Evolutionary conservation across 1,140 invertebrate species (phyloP).

Genomic region (Anastatus disparis): DNA sequence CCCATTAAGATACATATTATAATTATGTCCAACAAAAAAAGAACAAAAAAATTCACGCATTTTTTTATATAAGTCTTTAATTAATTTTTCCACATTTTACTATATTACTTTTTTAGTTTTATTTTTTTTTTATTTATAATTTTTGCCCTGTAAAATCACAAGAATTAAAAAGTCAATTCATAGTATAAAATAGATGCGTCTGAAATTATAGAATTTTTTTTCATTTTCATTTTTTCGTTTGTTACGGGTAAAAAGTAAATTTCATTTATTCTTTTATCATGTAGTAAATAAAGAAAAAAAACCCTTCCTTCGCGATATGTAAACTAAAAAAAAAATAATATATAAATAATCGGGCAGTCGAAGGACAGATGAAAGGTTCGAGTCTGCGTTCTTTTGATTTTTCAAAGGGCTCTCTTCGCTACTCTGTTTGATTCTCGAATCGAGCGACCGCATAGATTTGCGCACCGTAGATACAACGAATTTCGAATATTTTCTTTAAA

Average conservation of each 20-base stretch:
- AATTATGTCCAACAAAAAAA: too few species aligned
- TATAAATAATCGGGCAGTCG: constrained; percentile 27
- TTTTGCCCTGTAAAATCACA: constrained; percentile 56
- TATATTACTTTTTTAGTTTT: constrained; percentile 3
- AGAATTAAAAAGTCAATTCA: constrained; percentile 42
- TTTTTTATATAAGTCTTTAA: constrained; percentile 23
- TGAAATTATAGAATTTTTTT: too few species aligned
- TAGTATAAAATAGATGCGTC: constrained; percentile 10
- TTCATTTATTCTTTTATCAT: background rate
- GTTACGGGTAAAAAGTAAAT: background rate
- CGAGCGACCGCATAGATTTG: constrained; percentile 40
- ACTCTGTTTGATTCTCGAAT: constrained; percentile 55
- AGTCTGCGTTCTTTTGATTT: constrained; percentile 55
- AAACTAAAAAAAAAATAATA: too few species aligned
- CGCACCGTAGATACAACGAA: constrained; percentile 1
- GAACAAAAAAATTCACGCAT: too few species aligned
- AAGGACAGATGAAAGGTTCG: constrained; percentile 40
- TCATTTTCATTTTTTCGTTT: too few species aligned
- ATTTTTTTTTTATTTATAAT: constrained; percentile 25
- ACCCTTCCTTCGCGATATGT: constrained; percentile 18
- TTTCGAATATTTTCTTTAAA: too few species aligned
- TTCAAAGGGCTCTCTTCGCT: constrained; percentile 56
- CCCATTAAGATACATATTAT: too few species aligned
- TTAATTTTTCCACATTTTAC: constrained; percentile 17
- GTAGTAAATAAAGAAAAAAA: constrained; percentile 3